Evolutionary conservation across 2,888 invertebrate genomes (phyloP).

Genomic region (Melieria omissa): DNA sequence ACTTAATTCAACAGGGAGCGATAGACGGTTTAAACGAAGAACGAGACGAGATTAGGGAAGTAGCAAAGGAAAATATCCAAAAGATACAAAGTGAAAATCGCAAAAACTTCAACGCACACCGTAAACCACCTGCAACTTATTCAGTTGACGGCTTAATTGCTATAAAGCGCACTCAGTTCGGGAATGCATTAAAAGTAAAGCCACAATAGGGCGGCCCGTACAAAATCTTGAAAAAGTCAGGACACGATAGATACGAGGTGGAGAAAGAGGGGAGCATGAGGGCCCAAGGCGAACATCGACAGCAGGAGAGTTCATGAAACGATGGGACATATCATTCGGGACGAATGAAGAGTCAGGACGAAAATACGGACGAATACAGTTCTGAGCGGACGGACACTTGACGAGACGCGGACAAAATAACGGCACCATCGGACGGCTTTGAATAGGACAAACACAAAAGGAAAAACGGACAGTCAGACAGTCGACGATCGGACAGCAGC

Average conservation of each 20-base stretch:
- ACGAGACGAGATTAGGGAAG: constrained; percentile 12
- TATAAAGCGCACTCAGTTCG: constrained; percentile 43
- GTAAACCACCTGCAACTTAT: constrained; percentile 25
- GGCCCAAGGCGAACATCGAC: constrained; percentile 8
- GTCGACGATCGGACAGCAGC: too few species aligned
- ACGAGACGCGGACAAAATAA: too few species aligned
- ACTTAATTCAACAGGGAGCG: constrained; percentile 12
- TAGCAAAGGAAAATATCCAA: constrained; percentile 18
- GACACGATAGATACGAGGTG: constrained; percentile 11
- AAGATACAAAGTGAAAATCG: constrained; percentile 30
- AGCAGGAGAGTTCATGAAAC: constrained; percentile 12
- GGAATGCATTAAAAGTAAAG: constrained; percentile 36
- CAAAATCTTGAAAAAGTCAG: constrained; percentile 13
- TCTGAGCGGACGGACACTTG: too few species aligned
- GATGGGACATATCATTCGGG: constrained; percentile 5
- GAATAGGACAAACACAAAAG: too few species aligned
- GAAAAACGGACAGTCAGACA: too few species aligned
- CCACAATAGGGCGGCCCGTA: constrained; percentile 41
- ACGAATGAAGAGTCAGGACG: neutral
- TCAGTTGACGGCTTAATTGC: constrained; percentile 39
- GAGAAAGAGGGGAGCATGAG: constrained; percentile 1
- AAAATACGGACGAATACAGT: too few species aligned
- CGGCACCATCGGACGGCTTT: too few species aligned
- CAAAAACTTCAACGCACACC: constrained; percentile 7
- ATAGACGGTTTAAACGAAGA: constrained; percentile 11